Evolutionary conservation across 2,888 invertebrate species (phyloP).

Genomic region (Lysandra bellargus): DNA sequence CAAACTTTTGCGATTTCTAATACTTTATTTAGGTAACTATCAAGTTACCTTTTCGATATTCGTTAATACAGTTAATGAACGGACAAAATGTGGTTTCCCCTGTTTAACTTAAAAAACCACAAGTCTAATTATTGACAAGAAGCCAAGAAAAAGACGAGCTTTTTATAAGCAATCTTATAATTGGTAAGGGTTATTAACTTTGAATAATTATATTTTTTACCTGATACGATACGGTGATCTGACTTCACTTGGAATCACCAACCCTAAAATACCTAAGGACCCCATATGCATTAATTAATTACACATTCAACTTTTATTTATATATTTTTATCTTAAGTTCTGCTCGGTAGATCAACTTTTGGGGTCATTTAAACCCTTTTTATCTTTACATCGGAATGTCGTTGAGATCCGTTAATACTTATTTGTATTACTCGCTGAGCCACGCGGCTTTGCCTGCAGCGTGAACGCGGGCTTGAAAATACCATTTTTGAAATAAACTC

Average conservation of each 20-base stretch:
- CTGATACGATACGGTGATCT: neutral
- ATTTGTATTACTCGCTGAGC: no score
- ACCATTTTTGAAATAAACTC: no score
- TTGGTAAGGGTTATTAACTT: neutral
- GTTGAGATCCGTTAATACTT: neutral
- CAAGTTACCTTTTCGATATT: neutral
- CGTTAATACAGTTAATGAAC: neutral
- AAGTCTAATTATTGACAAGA: neutral
- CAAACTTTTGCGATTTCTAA: neutral
- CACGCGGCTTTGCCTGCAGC: no score
- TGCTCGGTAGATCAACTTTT: neutral
- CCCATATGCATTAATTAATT: neutral
- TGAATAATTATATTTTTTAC: slow-evolving; percentile 2
- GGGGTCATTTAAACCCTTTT: neutral
- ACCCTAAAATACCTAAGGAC: neutral
- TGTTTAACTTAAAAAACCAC: neutral
- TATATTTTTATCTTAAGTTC: slow-evolving; percentile 2
- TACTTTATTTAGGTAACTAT: neutral
- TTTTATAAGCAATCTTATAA: neutral
- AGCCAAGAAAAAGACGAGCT: neutral
- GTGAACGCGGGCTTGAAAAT: no score
- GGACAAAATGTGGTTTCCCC: neutral
- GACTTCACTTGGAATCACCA: neutral
- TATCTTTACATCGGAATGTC: slow-evolving; percentile 2
- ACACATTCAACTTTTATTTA: neutral